Base-by-base conservation (phyloP, 23 tunicate genomes). In the Diplosoma virens region DNA sequence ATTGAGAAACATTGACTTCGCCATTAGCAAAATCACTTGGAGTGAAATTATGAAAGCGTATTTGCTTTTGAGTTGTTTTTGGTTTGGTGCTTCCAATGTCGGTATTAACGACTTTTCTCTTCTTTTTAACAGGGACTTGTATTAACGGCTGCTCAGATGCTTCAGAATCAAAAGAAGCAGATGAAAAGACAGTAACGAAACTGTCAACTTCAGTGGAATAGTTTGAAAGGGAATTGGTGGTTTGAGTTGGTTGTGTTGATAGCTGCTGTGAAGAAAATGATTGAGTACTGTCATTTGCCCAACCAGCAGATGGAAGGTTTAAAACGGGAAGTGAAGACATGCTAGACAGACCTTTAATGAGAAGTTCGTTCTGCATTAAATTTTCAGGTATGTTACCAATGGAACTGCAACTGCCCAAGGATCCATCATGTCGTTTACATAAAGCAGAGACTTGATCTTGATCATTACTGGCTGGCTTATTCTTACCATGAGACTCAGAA, bases 201-300 rank as follows among this genome's bases (percentile, higher is more conserved):
- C 7, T 35, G 17, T 6, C 6, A 11, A 55, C 63, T 4, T 4
- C 21, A 55, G 63, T 20, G 63, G 24, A 4, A n/a, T n/a, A n/a
- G 9, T 32, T 29, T 1, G 78, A 9, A 4, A 69, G 67, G 22
- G 85, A 70, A 2, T 59, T 18, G 17, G 47, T 1, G 54, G 71
- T 30, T 9, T 73, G 76, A 7, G 59, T 47, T 1, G 73, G 58
- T 4, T 80, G 93, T 3, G 89, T 76, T 24, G 11, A 5, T 7
- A 11, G 24, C 34, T 63, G 69, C 7, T 22, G 4, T 5, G 22
- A 3, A 37, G 81, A 71, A 5, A 83, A 52, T 22, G 55, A 75
- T 26, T 87, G 94, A 5, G 85, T 87, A 26, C 70, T 52, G 46
- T 87, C 87, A 71, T 81, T 81, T 0, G 82, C 25, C 87, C 87